Conservation (phyloP, 2,797 vertebrate genomes). For the Sparus aurata region DNA sequence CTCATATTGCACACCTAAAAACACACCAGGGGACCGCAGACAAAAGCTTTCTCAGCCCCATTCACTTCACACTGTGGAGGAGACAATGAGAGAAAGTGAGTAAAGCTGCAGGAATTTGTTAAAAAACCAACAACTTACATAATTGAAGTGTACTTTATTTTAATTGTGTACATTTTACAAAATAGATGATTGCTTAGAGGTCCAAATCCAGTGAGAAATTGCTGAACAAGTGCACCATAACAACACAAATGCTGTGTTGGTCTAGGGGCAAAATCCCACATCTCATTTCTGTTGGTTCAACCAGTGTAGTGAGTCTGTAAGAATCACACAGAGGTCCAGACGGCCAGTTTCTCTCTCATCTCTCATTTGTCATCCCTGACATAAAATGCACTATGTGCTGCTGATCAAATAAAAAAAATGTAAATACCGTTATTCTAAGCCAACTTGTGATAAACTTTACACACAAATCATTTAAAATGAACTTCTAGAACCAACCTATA, state of each 20-base stretch:
- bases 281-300: conserved; percentile 11
- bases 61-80: conserved; percentile 26
- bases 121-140: not conserved
- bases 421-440: not conserved
- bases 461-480: not conserved
- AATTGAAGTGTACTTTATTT: not conserved
- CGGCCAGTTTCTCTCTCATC: not conserved
- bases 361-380: not conserved
- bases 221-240: not conserved
- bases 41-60: conserved; percentile 41
- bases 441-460: not conserved
- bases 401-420: not conserved
- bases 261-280: not conserved
- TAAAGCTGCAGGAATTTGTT: not conserved
- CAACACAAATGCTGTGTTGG: conserved; percentile 5
- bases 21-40: conserved; percentile 52
- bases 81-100: conserved; percentile 43
- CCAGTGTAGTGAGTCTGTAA: not conserved
- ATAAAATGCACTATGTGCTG: not conserved
- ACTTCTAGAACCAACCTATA: not conserved
- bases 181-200: not conserved
- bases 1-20: conserved; percentile 59
- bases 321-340: not conserved
- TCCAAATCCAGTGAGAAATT: not conserved
- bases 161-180: not conserved